Base-by-base conservation (phyloP, 2,888 invertebrate genomes). In the Andrena camellia region DNA sequence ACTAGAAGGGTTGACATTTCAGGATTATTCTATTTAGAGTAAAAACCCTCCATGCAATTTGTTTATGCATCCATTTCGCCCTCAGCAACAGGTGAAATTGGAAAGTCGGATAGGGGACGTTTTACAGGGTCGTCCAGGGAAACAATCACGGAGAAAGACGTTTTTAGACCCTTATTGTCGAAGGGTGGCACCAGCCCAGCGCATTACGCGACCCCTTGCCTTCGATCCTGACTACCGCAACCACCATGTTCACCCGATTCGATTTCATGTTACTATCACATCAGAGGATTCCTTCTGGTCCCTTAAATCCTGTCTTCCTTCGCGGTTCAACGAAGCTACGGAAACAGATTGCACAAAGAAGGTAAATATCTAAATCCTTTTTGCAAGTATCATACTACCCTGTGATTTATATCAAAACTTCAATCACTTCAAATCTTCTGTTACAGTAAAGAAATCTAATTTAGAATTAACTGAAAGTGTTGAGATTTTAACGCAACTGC, bases 261-360 rank as follows among this genome's bases (percentile, higher is more conserved):
- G 73, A 63, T 73, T 84, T 73, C 66, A 60, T 57, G 73, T n/a
- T 63, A 26, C 31, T 20, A 42, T 7, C 48, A 8, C 75, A 67
- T 69, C 57, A 63, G 77, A 78, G 76, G 74, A 81, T 64, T 69
- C 48, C 63, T 68, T 42, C 42, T 17, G 17, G 17, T 42, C 42
- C 81, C 83, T 71, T 75, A 75, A 79, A 81, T 76, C 74, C 71
- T 59, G 70, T 54, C 73, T 59, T 59, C 78, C 63, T 84, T 48
- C 66, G 63, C 66, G 48, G 42, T 62, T 81, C 57, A 31, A 69
- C 20, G 42, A 42, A 29, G 52, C 60, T 13, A 59, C 48, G 29
- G 29, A 29, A 73, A 63, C 87, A 87, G 83, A 86, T 88, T 83
- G 67, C 76, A 50, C 63, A 42, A 23, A 77, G 71, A 80, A 84